Evolutionary conservation across 2,797 vertebrate species (phyloP), one percentile per base, ranked within the genome.

Genomic region (Channa striata): DNA sequence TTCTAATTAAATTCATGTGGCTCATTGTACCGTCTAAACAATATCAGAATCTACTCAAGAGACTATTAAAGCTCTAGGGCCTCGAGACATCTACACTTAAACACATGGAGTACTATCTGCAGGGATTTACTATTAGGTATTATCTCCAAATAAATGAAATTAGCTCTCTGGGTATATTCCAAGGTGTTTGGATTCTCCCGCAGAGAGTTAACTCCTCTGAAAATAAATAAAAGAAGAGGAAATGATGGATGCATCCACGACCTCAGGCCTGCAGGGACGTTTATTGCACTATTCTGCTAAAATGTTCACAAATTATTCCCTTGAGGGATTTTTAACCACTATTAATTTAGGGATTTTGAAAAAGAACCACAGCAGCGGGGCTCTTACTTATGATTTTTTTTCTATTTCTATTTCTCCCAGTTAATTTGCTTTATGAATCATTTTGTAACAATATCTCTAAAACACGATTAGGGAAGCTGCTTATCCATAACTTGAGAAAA

Each of bases 111-210:
- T 9, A 13, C 30, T 34, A 49, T 52, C 89, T 46, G 5, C 14
- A 43, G 83, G 75, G 86, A 78, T 50, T 70, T 16, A 70, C 46
- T 69, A 84, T 77, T 77, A 65, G 52, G 8, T 43, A 46, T 17
- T 62, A 59, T 63, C 21, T 6, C 33, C 50, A 75, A 61, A 76
- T 74, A 50, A 85, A 82, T 85, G 19, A 62, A 75, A 85, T 80
- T 69, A 59, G 34, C 25, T 80, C 65, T 56, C 60, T 50, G 52
- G 70, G 83, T 68, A 57, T 66, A 67, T 48, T 30, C 25, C 57
- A 13, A 23, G 40, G 39, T 62, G 50, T 77, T 77, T 25, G 49
- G 14, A 20, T 57, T 56, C 8, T 68, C 52, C 71, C 80, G 44
- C 10, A 50, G 77, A 47, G 60, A 64, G 16, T 58, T 11, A 37